phyloP scores from a whole-genome alignment of 1,140 invertebrate genomes.

The Hyposmocoma kahamanoa region DNA sequence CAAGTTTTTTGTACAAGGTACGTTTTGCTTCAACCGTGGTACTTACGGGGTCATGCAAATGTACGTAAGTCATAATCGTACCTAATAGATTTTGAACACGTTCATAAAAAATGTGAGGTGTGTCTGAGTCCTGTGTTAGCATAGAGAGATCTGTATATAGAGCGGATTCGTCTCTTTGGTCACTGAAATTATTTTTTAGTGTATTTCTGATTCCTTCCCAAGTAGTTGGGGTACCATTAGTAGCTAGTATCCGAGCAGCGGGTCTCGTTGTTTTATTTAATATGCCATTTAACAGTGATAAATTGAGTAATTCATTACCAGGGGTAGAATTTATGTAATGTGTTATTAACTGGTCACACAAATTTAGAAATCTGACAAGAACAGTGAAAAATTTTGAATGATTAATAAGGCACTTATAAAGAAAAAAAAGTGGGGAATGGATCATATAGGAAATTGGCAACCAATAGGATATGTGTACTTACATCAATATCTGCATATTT shows the following conservation, averaged over 20 bases:
- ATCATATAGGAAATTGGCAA: neutral
- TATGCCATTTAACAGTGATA: neutral
- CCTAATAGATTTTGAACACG: neutral
- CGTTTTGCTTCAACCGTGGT: slow-evolving; percentile 4
- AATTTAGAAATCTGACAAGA: neutral
- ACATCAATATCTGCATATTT: slow-evolving; percentile 1
- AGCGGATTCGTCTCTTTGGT: slow-evolving; percentile 6
- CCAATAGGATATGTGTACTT: slow-evolving; percentile 5
- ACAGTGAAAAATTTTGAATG: slow-evolving; percentile 6
- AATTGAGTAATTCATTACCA: slow-evolving; percentile 2
- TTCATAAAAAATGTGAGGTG: slow-evolving; percentile 4
- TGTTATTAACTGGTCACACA: slow-evolving; percentile 2
- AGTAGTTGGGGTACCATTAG: neutral
- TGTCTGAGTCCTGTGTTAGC: slow-evolving; percentile 2
- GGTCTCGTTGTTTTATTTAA: slow-evolving; percentile 1
- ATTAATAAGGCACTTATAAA: too few relatives aligned
- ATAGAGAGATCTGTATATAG: slow-evolving; percentile 4
- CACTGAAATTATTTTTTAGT: slow-evolving; percentile 3
- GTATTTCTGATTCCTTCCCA: slow-evolving; percentile 5
- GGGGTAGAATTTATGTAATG: neutral
- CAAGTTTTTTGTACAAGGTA: slow-evolving; percentile 1
- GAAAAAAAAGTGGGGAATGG: too few relatives aligned
- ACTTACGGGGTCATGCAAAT: neutral
- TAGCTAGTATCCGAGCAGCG: neutral
- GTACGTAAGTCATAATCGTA: slow-evolving; percentile 2